Evolutionary conservation across 2,888 invertebrate genomes (phyloP), one percentile per base, ranked within the genome.

Genomic region (Branchipolynoe longqiensis): DNA sequence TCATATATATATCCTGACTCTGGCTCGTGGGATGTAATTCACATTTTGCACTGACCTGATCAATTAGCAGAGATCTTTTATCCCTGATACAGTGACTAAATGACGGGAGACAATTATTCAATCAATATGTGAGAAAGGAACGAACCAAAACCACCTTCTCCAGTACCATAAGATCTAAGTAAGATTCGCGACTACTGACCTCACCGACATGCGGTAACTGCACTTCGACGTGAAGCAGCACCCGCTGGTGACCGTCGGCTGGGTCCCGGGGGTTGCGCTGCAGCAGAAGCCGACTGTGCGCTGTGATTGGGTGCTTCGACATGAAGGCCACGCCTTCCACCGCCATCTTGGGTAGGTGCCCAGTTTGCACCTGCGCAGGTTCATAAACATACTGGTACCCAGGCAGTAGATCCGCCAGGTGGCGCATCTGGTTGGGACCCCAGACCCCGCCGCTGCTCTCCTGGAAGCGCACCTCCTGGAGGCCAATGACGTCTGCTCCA

Each of bases 271-370:
- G 74, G 85, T 91, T 90, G 85, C 91, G 89, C 82, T 89, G 89
- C 22, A 91, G 87, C 38, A 90, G 86, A 22, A 89, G 54, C 82
- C 86, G 85, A 62, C 89, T 73, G 62, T 89, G 87, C 48, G 87
- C 82, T 0, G 89, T 84, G 64, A 91, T 90, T 6, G 91, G 91
- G 87, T 88, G 90, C 78, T 88, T 89, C n/a, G 91, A 91, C 86
- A 91, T 89, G 28, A 91, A 89, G 18, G 91, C 91, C 73, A 91
- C 87, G 22, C 91, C 91, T 83, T 91, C 91, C 74, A 90, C 90
- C 56, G 89, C 89, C 38, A 90, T 85, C 8, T 64, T 22, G 28
- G 87, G 86, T 4, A 87, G 48, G 1, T 89, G 90, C 22, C 90
- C 88, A 0, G 85, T 84, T 81, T 90, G 90, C 81, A 91, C 88